Percentiles rank a stretch among this genome's conserved stretches.
phyloP scores from a whole-genome alignment of 2,888 invertebrate species.

The Brachypterus glaber region DNA sequence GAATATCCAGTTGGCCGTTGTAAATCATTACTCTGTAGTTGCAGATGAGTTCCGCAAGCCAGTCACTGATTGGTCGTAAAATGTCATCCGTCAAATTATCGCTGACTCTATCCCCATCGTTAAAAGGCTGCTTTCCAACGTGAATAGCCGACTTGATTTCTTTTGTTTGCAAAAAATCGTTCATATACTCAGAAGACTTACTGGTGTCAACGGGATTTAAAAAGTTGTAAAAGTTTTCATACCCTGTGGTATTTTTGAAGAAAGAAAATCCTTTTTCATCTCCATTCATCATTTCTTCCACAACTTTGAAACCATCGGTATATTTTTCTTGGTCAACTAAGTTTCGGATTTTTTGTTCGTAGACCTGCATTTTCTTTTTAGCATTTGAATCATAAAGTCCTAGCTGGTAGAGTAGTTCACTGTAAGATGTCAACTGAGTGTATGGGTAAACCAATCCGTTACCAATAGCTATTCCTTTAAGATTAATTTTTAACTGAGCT shows the following conservation, averaged over 20 bases:
- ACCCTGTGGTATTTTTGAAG: conserved; percentile 36
- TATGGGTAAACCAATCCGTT: conserved; percentile 45
- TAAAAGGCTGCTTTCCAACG: conserved; percentile 65
- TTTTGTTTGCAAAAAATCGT: conserved; percentile 50
- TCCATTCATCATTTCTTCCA: conserved; percentile 1
- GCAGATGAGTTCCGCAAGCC: conserved; percentile 48
- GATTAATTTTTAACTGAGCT: conserved; percentile 42
- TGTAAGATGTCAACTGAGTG: conserved; percentile 61
- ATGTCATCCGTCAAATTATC: conserved; percentile 20
- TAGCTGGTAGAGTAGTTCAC: conserved; percentile 64
- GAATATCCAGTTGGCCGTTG: conserved; percentile 81
- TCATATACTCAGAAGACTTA: conserved; percentile 41
- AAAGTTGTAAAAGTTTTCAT: conserved; percentile 17
- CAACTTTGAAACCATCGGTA: conserved; percentile 3
- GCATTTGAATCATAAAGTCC: conserved; percentile 58
- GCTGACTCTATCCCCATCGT: conserved; percentile 17
- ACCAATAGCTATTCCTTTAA: conserved; percentile 50
- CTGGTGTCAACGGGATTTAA: conserved; percentile 37
- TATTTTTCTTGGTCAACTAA: conserved; percentile 11
- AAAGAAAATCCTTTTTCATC: conserved; percentile 36
- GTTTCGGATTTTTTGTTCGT: conserved; percentile 1
- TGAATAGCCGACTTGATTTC: conserved; percentile 65
- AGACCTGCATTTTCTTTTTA: conserved; percentile 42
- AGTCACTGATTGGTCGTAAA: conserved; percentile 22
- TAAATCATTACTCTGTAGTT: conserved; percentile 66